A percentile compares a stretch with the other conserved stretches of the same genome.
These are phyloP conservation scores for Adrianichthys oophorus DNA, from an alignment of 2,797 vertebrate species.

Conservation along the genomic window DNA sequence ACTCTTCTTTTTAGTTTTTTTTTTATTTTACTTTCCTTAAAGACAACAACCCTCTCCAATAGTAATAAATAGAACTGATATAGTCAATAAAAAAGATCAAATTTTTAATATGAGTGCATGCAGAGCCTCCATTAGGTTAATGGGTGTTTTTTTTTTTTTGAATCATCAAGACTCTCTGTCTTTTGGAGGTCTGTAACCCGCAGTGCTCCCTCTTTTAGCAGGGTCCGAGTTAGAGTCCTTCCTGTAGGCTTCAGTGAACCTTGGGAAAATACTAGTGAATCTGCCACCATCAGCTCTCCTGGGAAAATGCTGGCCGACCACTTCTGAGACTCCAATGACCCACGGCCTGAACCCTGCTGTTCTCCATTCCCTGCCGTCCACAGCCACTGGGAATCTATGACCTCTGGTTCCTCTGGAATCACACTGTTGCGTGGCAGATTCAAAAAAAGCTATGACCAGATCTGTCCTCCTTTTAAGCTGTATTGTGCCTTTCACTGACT, in stretches of 20 bases:
- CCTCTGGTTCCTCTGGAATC: constrained; percentile 72
- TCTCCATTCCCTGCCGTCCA: constrained; percentile 70
- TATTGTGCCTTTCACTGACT: constrained; percentile 33
- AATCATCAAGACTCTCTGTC: constrained; percentile 58
- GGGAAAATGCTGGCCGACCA: constrained; percentile 76
- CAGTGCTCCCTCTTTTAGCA: constrained; percentile 67
- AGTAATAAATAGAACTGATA: constrained; percentile 57
- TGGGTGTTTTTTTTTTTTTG: constrained; percentile 51
- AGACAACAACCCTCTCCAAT: constrained; percentile 56
- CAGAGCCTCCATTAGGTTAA: constrained; percentile 77
- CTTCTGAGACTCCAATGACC: constrained; percentile 79
- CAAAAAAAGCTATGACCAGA: constrained; percentile 47
- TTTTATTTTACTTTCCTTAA: constrained; percentile 52
- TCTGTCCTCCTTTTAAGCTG: constrained; percentile 64
- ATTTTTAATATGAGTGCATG: constrained; percentile 72
- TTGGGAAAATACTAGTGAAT: constrained; percentile 79
- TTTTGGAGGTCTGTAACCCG: constrained; percentile 75
- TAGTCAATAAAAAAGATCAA: constrained; percentile 49
- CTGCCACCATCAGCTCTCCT: constrained; percentile 72
- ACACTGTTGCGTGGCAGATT: constrained; percentile 65
- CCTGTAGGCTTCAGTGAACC: constrained; percentile 79
- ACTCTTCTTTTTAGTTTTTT: constrained; percentile 53
- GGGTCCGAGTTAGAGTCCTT: constrained; percentile 65
- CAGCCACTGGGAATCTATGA: constrained; percentile 76
- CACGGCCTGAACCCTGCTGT: constrained; percentile 76